Base-by-base conservation (phyloP, 2,113 vertebrate genomes). In the Myotis davidii region DNA sequence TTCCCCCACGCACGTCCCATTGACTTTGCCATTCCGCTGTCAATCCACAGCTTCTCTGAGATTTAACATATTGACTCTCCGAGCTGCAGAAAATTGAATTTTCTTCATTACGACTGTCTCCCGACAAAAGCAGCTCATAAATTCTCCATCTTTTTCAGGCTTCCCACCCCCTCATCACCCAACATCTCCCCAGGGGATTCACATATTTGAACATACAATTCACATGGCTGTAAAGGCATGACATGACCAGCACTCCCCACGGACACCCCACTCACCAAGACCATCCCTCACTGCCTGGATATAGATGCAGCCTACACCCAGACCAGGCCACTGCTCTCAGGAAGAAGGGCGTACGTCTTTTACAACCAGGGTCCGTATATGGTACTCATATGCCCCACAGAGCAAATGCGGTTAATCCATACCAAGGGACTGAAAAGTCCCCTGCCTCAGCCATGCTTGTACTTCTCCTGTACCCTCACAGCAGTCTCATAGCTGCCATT, bases 1-100 rank as follows among this genome's bases (percentile, higher is more conserved):
- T 77, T 59, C 84, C 91, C 95, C 94, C 87, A 91, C 94, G 32
- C 97, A 97, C 88, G 72, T 96, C 84, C 97, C 97, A 97, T 96
- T 97, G 97, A 98, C 96, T 97, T 97, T 97, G 94, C 97, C 95
- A 96, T 96, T 97, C 92, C 1, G 70, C 96, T 96, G 97, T 97
- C 97, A 97, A 37, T 96, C 97, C 67, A 88, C 91, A 82, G 97
- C 95, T 97, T 95, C 92, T 94, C 95, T 5, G 21, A 98, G 97
- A 97, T 98, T 97, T 98, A 97, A 97, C 97, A 97, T 97, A 98
- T 97, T 98, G 97, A 98, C 97, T 97, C 94, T 97, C 94, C 9
- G 83, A 96, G 97, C 97, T 95, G 97, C 97, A 94, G 97, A 97
- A 98, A 98, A 98, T 98, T 97, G 96, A 98, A 98, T 98, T 97